Percentiles rank a stretch among this genome's conserved stretches.
Evolutionary conservation across 2,113 vertebrate genomes (phyloP).

Genomic region (Apeltes quadracus): DNA sequence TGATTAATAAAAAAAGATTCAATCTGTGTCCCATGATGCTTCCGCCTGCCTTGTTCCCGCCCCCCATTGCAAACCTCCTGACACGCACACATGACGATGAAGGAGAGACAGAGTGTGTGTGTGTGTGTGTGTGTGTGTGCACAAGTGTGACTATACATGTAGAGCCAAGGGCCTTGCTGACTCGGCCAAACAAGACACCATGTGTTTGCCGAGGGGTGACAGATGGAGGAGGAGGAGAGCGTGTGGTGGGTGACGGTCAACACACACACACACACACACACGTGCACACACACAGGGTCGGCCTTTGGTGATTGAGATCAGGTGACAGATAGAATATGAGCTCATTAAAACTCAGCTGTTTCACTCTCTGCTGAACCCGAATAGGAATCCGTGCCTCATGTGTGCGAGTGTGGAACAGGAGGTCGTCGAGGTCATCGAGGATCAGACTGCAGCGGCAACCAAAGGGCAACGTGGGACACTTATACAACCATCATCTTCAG

Average conservation of each 20-base stretch:
- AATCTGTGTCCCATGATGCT: background rate
- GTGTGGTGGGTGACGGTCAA: constrained; percentile 30
- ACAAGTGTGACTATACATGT: constrained; percentile 26
- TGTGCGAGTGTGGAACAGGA: background rate
- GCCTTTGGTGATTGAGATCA: constrained; percentile 21
- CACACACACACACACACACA: constrained; percentile 9
- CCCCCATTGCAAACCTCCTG: background rate
- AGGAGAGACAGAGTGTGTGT: background rate
- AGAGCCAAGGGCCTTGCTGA: constrained; percentile 64
- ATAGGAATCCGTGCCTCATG: constrained; percentile 21
- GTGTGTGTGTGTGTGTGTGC: constrained; percentile 14
- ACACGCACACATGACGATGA: background rate
- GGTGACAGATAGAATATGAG: constrained; percentile 31
- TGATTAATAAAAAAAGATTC: background rate
- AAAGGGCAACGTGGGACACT: background rate
- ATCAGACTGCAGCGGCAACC: background rate
- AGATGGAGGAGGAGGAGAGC: constrained; percentile 70
- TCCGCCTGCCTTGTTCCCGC: background rate
- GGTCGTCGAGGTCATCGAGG: constrained; percentile 17
- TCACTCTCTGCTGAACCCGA: constrained; percentile 23
- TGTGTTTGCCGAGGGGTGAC: constrained; percentile 72
- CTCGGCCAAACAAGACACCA: constrained; percentile 67
- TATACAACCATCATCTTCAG: background rate
- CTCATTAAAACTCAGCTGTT: constrained; percentile 51
- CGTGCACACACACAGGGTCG: background rate